Evolutionary conservation across 2,797 vertebrate species (phyloP), one percentile per base, ranked within the genome.

Genomic region (Eptatretus atami): DNA sequence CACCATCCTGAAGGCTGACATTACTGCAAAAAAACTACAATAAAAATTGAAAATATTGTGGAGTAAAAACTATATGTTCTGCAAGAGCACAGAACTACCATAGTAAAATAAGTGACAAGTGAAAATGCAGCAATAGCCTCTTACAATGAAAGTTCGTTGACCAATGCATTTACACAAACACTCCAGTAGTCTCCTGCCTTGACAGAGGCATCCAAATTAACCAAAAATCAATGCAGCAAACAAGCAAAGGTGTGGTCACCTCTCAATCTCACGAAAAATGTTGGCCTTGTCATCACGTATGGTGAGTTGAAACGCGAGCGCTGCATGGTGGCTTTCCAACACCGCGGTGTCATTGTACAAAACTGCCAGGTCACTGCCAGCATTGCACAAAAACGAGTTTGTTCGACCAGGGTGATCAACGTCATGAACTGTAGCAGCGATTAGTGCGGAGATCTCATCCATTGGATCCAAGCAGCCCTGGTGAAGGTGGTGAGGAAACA

Each of bases 341-440:
- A 96, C 88, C 0, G 86, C 86, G 0, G 76, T 84, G 77, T 96
- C 86, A 0, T 94, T 95, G 73, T 95, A 96, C 13, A 96, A 76
- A 24, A 94, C 74, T 1, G 90, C 88, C 19, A 96, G 77, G 71
- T 86, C 79, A 1, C 82, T 94, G 13, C 83, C 84, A 4, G 84
- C 79, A 0, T 95, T 96, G 72, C 90, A 95, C 70, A 96, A 78
- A 77, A 95, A 96, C 52, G 85, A 84, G 71, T 87, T 96, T 63
- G 88, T 95, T 63, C 84, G 80, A 64, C 88, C 90, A 0, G 86
- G 90, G 70, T 96, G 90, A 72, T 93, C 90, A 68, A 96, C 81
- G 0, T 96, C 88, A 0, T 96, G 90, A 14, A 96, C 78, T 0
- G 84, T 78, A 53, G 90, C 90, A 64, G 88, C 88, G 9, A 96